These are phyloP conservation scores for Phenganax stokvisi DNA, from an alignment of 92 coral and sea anemone species.

Conservation along the genomic window DNA sequence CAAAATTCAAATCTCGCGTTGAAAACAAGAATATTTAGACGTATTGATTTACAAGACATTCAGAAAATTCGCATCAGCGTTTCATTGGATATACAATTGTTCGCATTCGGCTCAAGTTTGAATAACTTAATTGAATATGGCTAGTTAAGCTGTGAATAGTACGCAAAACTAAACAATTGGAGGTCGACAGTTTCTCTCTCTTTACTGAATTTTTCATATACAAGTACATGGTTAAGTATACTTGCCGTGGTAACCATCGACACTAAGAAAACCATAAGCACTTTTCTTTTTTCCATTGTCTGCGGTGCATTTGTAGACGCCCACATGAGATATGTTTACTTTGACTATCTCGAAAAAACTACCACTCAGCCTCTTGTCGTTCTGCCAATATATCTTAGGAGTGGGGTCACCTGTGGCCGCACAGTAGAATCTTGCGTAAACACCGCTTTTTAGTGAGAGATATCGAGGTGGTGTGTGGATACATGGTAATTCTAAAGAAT, in stretches of 20 bases:
- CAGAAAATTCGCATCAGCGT: no score
- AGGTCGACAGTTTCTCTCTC: no score
- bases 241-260: conserved; percentile 24
- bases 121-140: no score
- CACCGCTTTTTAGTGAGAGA: conserved; percentile 21
- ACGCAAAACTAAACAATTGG: no score
- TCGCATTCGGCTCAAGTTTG: no score
- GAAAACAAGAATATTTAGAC: no score
- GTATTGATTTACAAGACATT: no score
- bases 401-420: conserved; percentile 10
- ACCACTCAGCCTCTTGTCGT: not conserved
- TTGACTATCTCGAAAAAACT: conserved; percentile 10
- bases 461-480: conserved; percentile 33
- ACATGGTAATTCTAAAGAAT: conserved; percentile 21
- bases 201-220: not conserved
- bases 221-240: no score
- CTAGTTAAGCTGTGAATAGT: no score
- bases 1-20: not conserved
- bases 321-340: conserved; percentile 22
- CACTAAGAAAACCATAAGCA: conserved; percentile 26
- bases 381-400: conserved; percentile 2
- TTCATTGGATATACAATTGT: no score
- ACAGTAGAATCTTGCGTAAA: conserved; percentile 34
- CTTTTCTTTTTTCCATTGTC: not conserved
- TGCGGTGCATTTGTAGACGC: conserved; percentile 18